phyloP scores from a whole-genome alignment of 1,140 invertebrate genomes.

The Magallana angulata region DNA sequence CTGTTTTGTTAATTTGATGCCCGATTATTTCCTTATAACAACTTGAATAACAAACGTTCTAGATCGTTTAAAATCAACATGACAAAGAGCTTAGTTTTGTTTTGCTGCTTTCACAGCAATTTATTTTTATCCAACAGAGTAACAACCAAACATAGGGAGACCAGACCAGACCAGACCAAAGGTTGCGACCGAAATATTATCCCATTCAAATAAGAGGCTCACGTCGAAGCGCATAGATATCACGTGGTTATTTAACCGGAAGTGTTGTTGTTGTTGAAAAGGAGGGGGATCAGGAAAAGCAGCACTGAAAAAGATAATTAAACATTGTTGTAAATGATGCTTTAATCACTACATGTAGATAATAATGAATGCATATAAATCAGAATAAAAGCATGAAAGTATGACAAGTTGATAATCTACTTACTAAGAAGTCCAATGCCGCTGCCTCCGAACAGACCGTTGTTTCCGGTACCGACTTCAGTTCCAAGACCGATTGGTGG shows the following conservation, averaged over 20 bases:
- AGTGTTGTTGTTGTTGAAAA: slow-evolving; percentile 19
- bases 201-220: background rate
- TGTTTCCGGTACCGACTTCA: background rate
- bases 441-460: background rate
- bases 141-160: background rate
- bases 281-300: slow-evolving; percentile 1
- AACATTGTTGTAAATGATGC: background rate
- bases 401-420: background rate
- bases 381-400: too few species aligned
- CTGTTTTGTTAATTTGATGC: too few species aligned
- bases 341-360: too few species aligned
- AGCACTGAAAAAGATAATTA: background rate
- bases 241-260: background rate
- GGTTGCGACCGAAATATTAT: background rate
- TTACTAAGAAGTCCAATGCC: slow-evolving; percentile 21
- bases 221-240: background rate
- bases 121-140: slow-evolving; percentile 18
- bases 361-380: too few species aligned
- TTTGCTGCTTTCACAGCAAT: background rate
- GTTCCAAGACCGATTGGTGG: background rate
- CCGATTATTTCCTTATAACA: too few species aligned
- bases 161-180: background rate
- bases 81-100: too few species aligned
- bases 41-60: too few species aligned
- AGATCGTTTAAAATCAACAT: too few species aligned